These are phyloP conservation scores for Sinocyclocheilus maitianheensis DNA, from an alignment of 2,113 vertebrate species.

Conservation along the genomic window DNA sequence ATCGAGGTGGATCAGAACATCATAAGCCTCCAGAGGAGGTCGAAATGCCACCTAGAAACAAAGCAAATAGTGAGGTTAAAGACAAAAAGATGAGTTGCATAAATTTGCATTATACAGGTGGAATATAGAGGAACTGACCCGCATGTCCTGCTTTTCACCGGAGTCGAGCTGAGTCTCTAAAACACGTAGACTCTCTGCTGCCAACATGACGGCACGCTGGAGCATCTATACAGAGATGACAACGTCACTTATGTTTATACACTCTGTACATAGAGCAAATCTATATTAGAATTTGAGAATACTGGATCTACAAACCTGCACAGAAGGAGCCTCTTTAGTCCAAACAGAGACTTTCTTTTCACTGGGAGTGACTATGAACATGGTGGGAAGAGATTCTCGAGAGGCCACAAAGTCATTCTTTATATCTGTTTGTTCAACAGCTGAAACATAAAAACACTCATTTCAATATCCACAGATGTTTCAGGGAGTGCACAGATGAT, in stretches of 20 bases:
- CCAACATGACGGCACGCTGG: slow-evolving; percentile 83
- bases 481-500: not conserved
- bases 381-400: slow-evolving; percentile 81
- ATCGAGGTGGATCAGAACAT: slow-evolving; percentile 87
- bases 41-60: slow-evolving; percentile 83
- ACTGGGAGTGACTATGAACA: slow-evolving; percentile 91
- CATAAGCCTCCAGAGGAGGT: slow-evolving; percentile 88
- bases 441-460: slow-evolving; percentile 66
- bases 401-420: slow-evolving; percentile 84
- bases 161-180: slow-evolving; percentile 86
- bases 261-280: not conserved
- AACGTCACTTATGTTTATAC: not conserved
- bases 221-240: slow-evolving; percentile 79
- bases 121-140: slow-evolving; percentile 73
- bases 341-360: slow-evolving; percentile 86
- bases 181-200: slow-evolving; percentile 80
- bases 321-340: slow-evolving; percentile 84
- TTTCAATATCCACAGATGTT: slow-evolving; percentile 2
- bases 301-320: slow-evolving; percentile 78
- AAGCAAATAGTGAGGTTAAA: not conserved
- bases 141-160: slow-evolving; percentile 77
- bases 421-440: slow-evolving; percentile 83
- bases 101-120: not conserved
- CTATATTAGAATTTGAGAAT: not conserved
- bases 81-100: not conserved